phyloP scores from a whole-genome alignment of 30 jellyfish, hydroid and myxozoan genomes.

The Clytia hemisphaerica region DNA sequence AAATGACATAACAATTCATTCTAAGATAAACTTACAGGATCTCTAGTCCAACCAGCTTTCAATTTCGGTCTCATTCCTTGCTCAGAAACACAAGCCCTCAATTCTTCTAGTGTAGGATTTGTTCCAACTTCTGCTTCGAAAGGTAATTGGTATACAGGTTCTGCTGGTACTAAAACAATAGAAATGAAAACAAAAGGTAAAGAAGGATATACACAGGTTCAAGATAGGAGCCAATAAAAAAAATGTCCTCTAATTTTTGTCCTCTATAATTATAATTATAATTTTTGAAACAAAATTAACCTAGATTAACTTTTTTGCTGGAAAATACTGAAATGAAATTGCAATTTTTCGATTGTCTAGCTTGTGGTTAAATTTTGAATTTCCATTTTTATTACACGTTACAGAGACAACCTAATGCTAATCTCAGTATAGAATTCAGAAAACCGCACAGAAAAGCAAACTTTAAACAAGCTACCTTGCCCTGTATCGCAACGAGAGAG shows the following conservation, averaged over 20 bases:
- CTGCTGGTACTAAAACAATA: slow-evolving; percentile 37
- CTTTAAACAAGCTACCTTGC: slow-evolving; percentile 19
- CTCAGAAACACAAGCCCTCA: slow-evolving; percentile 81
- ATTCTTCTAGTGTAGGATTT: slow-evolving; percentile 73
- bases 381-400: neutral
- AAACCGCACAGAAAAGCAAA: neutral
- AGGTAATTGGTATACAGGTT: slow-evolving; percentile 63
- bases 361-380: neutral
- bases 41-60: slow-evolving; percentile 62
- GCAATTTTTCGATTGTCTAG: too few species aligned
- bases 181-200: neutral
- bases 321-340: too few species aligned
- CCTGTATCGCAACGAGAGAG: slow-evolving; percentile 75
- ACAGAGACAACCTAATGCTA: neutral
- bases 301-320: neutral
- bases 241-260: too few species aligned
- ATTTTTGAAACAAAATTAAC: neutral
- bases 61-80: slow-evolving; percentile 65
- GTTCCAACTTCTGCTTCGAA: slow-evolving; percentile 88
- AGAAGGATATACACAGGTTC: too few species aligned
- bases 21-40: slow-evolving; percentile 1
- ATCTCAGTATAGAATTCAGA: neutral
- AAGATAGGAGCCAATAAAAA: too few species aligned
- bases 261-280: too few species aligned
- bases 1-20: too few species aligned